Conservation (phyloP, 2,888 invertebrate species). For the Drosophila quasianomalipes region DNA sequence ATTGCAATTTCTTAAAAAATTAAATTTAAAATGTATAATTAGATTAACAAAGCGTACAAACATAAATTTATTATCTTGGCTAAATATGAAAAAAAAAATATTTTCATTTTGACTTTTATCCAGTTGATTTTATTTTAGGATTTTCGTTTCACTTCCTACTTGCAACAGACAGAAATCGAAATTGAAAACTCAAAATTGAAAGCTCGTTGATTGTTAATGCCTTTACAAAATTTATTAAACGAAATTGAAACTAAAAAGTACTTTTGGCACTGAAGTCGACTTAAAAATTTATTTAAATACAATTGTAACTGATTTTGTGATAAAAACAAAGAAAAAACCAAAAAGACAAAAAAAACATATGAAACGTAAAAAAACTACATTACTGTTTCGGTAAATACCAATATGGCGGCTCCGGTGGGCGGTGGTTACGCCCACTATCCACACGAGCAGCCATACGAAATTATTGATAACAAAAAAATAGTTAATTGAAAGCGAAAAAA, state of each 20-base stretch:
- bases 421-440: slow-evolving; percentile 32
- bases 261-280: slow-evolving; percentile 63
- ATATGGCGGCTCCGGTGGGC: slow-evolving; percentile 56
- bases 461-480: slow-evolving; percentile 79
- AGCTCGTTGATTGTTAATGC: slow-evolving; percentile 84
- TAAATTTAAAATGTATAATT: slow-evolving; percentile 42
- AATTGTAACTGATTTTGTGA: slow-evolving; percentile 86
- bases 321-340: slow-evolving; percentile 71
- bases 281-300: slow-evolving; percentile 82
- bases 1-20: slow-evolving; percentile 30
- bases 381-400: slow-evolving; percentile 81
- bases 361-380: slow-evolving; percentile 61
- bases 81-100: slow-evolving; percentile 7
- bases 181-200: slow-evolving; percentile 64
- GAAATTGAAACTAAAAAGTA: slow-evolving; percentile 32
- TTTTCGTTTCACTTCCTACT: slow-evolving; percentile 42
- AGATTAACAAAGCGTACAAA: slow-evolving; percentile 67
- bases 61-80: slow-evolving; percentile 37
- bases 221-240: slow-evolving; percentile 82
- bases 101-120: slow-evolving; percentile 31
- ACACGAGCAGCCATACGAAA: slow-evolving; percentile 71
- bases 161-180: slow-evolving; percentile 69
- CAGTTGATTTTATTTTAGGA: slow-evolving; percentile 38
- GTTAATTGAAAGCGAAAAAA: slow-evolving; percentile 69
- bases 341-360: slow-evolving; percentile 74